These are phyloP conservation scores for Cyclura pinguis DNA, from an alignment of 2,797 vertebrate genomes.

Conservation along the genomic window DNA sequence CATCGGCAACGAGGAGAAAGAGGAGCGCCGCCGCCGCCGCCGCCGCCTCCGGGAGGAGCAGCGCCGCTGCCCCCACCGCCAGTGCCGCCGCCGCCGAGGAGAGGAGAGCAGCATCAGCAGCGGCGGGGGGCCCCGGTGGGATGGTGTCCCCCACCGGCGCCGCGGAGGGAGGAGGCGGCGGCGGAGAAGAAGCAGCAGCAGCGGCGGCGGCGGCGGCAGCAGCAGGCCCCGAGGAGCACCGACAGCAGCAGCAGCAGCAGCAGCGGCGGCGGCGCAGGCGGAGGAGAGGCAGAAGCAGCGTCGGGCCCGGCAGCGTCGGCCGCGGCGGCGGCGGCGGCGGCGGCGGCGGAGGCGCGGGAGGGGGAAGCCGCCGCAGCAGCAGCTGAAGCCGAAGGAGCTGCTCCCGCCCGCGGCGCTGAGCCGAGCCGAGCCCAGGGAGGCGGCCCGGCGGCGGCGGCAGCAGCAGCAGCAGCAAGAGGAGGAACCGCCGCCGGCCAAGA, in stretches of 20 bases:
- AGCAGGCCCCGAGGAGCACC: conserved; percentile 20
- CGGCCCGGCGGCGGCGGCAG: conserved; percentile 46
- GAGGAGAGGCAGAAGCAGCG: background rate
- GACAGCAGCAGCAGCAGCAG: background rate
- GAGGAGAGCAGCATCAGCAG: conserved; percentile 34
- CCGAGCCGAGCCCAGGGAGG: conserved; percentile 16
- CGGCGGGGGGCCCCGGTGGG: conserved; percentile 34
- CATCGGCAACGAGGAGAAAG: conserved; percentile 59
- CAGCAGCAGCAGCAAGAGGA: background rate
- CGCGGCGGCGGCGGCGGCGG: background rate
- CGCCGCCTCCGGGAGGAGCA: conserved; percentile 29
- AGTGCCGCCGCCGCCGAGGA: background rate
- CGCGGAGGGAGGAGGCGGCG: conserved; percentile 64
- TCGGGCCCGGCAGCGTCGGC: background rate
- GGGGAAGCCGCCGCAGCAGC: background rate
- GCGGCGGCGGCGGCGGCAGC: conserved; percentile 29
- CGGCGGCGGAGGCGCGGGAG: conserved; percentile 50
- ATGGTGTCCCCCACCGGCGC: conserved; percentile 55
- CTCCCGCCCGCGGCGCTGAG: conserved; percentile 67
- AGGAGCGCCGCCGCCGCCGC: conserved; percentile 61
- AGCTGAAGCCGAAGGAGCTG: no score
- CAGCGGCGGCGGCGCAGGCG: background rate
- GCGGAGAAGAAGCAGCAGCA: conserved; percentile 58
- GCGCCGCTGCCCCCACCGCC: conserved; percentile 20
- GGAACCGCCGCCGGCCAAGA: background rate